A percentile compares a stretch with the other conserved stretches of the same genome.
These are phyloP conservation scores for Pelobates cultripes DNA, from an alignment of 2,797 vertebrate species.

Conservation along the genomic window DNA sequence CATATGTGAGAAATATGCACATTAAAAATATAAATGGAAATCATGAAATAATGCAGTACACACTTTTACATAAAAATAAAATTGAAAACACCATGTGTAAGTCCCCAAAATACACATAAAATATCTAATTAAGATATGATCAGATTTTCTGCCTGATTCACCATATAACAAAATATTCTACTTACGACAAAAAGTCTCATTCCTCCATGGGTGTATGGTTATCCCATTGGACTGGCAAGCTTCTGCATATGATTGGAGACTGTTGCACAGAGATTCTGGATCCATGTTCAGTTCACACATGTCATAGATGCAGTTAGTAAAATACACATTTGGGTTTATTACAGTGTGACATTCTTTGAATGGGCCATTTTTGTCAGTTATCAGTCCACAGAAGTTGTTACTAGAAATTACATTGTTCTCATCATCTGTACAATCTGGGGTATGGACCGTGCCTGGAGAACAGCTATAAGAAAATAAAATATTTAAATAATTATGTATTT, in stretches of 20 bases:
- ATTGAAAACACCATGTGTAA: too few species aligned
- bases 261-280: conserved; percentile 56
- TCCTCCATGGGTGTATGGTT: conserved; percentile 61
- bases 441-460: conserved; percentile 20
- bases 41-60: too few species aligned
- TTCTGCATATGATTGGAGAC: conserved; percentile 64
- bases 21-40: too few species aligned
- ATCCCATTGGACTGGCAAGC: conserved; percentile 61
- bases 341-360: conserved; percentile 59
- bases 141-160: too few species aligned
- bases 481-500: not conserved
- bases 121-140: too few species aligned
- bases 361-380: conserved; percentile 50
- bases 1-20: too few species aligned
- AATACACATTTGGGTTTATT: conserved; percentile 59
- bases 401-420: conserved; percentile 59
- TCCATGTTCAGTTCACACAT: conserved; percentile 63
- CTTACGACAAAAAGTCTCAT: conserved; percentile 67
- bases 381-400: conserved; percentile 62
- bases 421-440: conserved; percentile 55
- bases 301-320: conserved; percentile 62
- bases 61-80: too few species aligned
- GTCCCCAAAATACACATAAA: too few species aligned
- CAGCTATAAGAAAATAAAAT: conserved; percentile 53
- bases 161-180: conserved; percentile 25